Percentiles rank a stretch among this genome's conserved stretches.
These are phyloP conservation scores for Drosophila sp. DNA, from an alignment of 1,140 invertebrate genomes.

Conservation along the genomic window DNA sequence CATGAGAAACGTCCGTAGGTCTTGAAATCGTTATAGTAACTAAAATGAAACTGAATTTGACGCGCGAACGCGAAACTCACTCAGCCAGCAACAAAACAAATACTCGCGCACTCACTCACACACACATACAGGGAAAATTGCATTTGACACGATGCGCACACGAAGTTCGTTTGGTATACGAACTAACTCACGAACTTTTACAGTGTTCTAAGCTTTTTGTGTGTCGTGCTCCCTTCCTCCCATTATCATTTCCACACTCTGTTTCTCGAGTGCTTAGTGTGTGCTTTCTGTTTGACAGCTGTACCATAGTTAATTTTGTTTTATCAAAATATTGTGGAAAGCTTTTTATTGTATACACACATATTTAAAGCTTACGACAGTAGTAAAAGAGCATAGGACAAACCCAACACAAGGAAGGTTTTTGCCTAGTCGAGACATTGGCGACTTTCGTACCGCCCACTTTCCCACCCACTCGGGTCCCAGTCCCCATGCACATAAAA, in stretches of 20 bases:
- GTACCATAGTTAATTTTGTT: conserved; percentile 41
- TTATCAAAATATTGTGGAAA: conserved; percentile 38
- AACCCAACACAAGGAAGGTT: conserved; percentile 30
- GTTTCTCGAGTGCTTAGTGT: conserved; percentile 5
- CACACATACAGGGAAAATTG: conserved; percentile 22
- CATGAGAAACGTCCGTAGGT: conserved; percentile 66
- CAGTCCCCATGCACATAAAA: conserved; percentile 1
- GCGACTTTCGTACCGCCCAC: conserved; percentile 1
- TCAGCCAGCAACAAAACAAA: conserved; percentile 62
- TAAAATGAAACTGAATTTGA: conserved; percentile 66
- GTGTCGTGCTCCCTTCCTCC: conserved; percentile 8
- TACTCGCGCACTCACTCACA: conserved; percentile 39
- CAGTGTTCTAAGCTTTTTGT: conserved; percentile 33
- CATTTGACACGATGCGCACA: conserved; percentile 38
- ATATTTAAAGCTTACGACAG: conserved; percentile 28
- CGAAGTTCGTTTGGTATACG: neutral
- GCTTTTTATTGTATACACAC: conserved; percentile 22
- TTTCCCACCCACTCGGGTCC: neutral
- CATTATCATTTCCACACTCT: conserved; percentile 10
- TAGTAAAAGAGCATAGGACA: conserved; percentile 48
- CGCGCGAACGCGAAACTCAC: conserved; percentile 60
- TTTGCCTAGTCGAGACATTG: conserved; percentile 1
- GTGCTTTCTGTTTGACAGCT: conserved; percentile 38
- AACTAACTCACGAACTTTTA: conserved; percentile 10
- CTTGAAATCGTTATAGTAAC: conserved; percentile 76